Conservation (phyloP, 2,113 vertebrate genomes). For the Spilogale gracilis region DNA sequence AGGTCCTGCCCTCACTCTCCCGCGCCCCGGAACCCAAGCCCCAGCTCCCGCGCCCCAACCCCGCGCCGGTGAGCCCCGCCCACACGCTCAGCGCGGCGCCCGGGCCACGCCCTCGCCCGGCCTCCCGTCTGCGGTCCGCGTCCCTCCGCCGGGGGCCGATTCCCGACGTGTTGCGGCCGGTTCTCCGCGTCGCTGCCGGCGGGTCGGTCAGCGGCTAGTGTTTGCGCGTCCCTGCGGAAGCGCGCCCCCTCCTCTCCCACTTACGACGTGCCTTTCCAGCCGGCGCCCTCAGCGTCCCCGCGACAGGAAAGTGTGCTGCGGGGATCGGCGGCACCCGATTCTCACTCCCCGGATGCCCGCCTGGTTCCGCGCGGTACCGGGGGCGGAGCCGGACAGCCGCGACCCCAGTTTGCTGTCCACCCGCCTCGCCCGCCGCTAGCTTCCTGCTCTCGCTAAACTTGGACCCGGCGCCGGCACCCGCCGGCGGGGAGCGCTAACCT, state of each 20-base stretch:
- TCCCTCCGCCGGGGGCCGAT: background rate
- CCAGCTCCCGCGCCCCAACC: background rate
- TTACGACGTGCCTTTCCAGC: background rate
- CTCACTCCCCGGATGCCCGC: too few species aligned
- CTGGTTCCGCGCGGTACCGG: too few species aligned
- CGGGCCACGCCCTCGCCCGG: too few species aligned
- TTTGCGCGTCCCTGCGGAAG: background rate
- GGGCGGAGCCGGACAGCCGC: too few species aligned
- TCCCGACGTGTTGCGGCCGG: too few species aligned
- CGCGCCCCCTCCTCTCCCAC: too few species aligned
- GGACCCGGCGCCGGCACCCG: background rate
- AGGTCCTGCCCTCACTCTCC: background rate
- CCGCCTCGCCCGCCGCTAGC: too few species aligned
- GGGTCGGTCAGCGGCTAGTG: background rate
- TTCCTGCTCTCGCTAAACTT: fast-evolving
- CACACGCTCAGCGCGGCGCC: too few species aligned
- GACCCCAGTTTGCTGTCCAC: background rate
- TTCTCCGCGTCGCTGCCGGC: background rate
- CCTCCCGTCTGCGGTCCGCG: too few species aligned
- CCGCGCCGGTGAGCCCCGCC: background rate
- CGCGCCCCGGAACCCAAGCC: fast-evolving
- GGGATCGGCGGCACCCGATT: background rate
- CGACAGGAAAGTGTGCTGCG: background rate
- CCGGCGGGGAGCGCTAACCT: background rate
- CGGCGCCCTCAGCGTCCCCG: background rate